Evolutionary conservation across 2,797 vertebrate genomes (phyloP), one percentile per base, ranked within the genome.

Genomic region (Euthynnus affinis): DNA sequence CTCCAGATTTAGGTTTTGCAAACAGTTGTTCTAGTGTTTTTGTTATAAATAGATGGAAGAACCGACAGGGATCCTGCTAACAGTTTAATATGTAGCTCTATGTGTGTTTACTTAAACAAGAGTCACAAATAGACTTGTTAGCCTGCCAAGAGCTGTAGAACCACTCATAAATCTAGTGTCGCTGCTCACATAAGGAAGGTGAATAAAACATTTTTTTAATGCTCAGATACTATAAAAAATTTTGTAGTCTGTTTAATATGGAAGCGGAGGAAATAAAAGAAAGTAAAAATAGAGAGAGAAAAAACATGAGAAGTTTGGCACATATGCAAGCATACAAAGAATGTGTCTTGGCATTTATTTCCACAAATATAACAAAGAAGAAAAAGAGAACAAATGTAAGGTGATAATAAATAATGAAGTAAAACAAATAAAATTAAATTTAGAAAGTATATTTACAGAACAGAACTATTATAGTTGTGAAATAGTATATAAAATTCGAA

Each of bases 91-190:
- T 72, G 53, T 63, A 46, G 55, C 27, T 76, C 27, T 71, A 51
- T 48, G 67, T 68, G 60, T 75, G 62, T 78, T 81, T 65, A 84
- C 67, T 78, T 55, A 74, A 72, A 52, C 40, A 71, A 72, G 37
- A 56, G 40, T 66, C 65, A 76, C 22, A 56, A 57, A 64, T 70
- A 59, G 55, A 53, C 17, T 57, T 51, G 10, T 59, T 76, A 66
- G 59, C 25, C 64, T 18, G 12, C 34, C 55, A 14, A 18, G 27
- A 74, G 55, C 53, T 76, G 40, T 63, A 51, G 29, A 83, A 68
- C 46, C 71, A 70, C 71, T 76, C 23, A 57, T 58, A 60, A 46
- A 52, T 44, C 5, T 67, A 63, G 6, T 25, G 17, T 80, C 76
- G 78, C 40, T 53, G 60, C 25, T 25, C 23, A 17, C 37, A 71